These are phyloP conservation scores for Enhydra lutris DNA, from an alignment of 2,113 vertebrate genomes.

Conservation along the genomic window DNA sequence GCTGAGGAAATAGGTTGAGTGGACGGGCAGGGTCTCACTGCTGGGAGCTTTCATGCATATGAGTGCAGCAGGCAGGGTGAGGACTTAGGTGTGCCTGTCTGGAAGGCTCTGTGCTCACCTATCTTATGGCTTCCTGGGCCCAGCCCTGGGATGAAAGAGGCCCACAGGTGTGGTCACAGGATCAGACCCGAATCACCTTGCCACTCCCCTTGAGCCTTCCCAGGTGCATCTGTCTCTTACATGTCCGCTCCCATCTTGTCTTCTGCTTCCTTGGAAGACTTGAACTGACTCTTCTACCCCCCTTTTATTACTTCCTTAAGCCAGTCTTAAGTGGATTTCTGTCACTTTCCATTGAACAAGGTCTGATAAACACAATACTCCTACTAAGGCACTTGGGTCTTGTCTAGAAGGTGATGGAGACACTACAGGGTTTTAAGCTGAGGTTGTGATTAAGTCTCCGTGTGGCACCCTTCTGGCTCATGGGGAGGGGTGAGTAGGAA, in stretches of 20 bases:
- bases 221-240: not conserved
- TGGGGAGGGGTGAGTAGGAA: not conserved
- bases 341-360: not conserved
- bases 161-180: too few relatives aligned
- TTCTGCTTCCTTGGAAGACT: not conserved
- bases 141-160: not conserved
- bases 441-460: not conserved
- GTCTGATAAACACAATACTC: not conserved
- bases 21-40: accelerated
- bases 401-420: not conserved
- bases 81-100: not conserved
- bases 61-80: not conserved
- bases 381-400: not conserved
- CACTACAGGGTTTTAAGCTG: not conserved
- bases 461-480: not conserved
- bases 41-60: not conserved
- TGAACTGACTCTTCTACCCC: not conserved
- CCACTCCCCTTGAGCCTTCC: not conserved
- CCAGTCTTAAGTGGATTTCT: not conserved
- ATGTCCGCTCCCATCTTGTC: not conserved
- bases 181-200: not conserved
- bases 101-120: not conserved
- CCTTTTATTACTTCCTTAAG: not conserved
- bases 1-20: not conserved
- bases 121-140: not conserved